phyloP scores from a whole-genome alignment of 2,888 invertebrate species.

The Miltochrista miniata region DNA sequence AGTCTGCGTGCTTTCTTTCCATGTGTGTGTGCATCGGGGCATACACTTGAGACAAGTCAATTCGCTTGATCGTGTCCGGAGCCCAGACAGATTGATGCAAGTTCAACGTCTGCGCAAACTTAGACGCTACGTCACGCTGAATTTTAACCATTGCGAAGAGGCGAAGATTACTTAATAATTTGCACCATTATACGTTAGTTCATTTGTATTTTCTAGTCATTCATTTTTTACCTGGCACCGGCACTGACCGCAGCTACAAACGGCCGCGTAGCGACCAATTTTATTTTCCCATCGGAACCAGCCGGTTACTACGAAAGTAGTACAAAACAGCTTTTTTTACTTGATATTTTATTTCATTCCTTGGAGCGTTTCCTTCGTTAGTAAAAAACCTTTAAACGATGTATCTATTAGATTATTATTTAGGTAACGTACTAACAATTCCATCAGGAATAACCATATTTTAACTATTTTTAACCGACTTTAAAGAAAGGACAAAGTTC shows the following conservation, averaged over 20 bases:
- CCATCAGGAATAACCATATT: no score
- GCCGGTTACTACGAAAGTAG: slow-evolving; percentile 24
- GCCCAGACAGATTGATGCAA: no score
- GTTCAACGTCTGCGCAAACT: no score
- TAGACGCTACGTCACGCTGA: background rate
- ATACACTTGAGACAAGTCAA: no score
- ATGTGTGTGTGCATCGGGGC: no score
- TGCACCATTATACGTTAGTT: slow-evolving; percentile 5
- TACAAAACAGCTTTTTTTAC: slow-evolving; percentile 24
- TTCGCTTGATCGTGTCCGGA: no score
- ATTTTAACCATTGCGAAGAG: slow-evolving; percentile 16
- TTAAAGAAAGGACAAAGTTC: no score
- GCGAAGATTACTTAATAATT: slow-evolving; percentile 13
- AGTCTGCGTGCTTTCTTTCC: no score
- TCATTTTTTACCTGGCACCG: background rate
- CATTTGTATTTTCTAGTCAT: slow-evolving; percentile 10
- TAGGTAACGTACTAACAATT: no score
- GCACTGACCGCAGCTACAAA: slow-evolving; percentile 2
- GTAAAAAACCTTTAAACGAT: slow-evolving; percentile 21
- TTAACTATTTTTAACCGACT: no score
- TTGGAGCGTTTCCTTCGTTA: slow-evolving; percentile 23
- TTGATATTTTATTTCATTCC: slow-evolving; percentile 20
- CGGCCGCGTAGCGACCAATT: slow-evolving; percentile 26
- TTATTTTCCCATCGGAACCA: slow-evolving; percentile 38
- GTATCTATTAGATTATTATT: slow-evolving; percentile 2